Evolutionary conservation across 1,140 invertebrate species (phyloP), one percentile per base, ranked within the genome.

Genomic region (Stegodyphus mimosarum): DNA sequence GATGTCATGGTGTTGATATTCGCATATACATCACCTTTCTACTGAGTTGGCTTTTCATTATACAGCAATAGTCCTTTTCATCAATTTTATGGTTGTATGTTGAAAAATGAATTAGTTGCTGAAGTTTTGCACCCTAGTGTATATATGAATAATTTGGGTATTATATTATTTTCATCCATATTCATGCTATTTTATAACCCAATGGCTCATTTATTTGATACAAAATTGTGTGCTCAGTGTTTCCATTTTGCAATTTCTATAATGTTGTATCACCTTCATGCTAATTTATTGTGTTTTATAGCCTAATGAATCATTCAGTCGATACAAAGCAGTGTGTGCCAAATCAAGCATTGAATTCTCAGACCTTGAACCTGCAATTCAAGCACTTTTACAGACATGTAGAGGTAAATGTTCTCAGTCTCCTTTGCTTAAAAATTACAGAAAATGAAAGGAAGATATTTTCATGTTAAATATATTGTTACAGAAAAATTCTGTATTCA

Each of bases 261-360:
- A 60, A 15, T 60, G 9, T 11, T 60, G 9, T 60, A 60, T 15
- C 15, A 60, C 55, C 2, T 33, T 33, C 33, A 60, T 9, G 15
- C 55, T 60, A 60, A 60, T 15, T 60, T 5, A 11, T 60, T 60
- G 1, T 17, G 9, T 66, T 13, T 74, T 74, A 11, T 51, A 83
- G 79, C 71, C 79, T 13, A 73, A 48, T 7, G 70, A 73, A 66
- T 48, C 50, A 5, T 73, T 74, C 17, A 51, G 55, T 33, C 70
- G 15, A 9, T 83, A 73, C 17, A 83, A 83, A 52, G 52, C 48
- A n/a, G 66, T 83, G 6, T 83, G 79, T 33, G 74, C 15, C 53
- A 83, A 66, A 51, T 73, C 71, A 33, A 55, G 69, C 48, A 66
- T 73, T 66, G 70, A 74, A 74, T 83, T 83, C 73, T 73, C 71